Evolutionary conservation across 64 coral and sea anemone species (phyloP).

Genomic region (Trachythela sp.): DNA sequence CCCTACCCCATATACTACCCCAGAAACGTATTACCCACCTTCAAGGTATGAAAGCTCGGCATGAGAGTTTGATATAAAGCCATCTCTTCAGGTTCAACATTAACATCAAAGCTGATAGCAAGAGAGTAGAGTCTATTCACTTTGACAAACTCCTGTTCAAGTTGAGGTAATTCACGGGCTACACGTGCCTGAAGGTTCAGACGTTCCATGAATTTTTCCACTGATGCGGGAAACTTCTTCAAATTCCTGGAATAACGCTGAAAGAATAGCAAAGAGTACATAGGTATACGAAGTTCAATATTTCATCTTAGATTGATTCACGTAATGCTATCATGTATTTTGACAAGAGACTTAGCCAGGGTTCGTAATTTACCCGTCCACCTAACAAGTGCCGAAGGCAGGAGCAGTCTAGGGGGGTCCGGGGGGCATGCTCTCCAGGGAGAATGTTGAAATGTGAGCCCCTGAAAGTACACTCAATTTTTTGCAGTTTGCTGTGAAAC

Average conservation of each 20-base stretch:
- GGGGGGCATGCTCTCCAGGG: too few relatives aligned
- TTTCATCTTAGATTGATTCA: neutral
- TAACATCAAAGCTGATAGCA: slow-evolving; percentile 71
- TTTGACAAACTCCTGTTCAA: slow-evolving; percentile 71
- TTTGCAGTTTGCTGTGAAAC: too few relatives aligned
- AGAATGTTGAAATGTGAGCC: too few relatives aligned
- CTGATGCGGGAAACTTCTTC: slow-evolving; percentile 63
- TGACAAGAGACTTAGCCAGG: too few relatives aligned
- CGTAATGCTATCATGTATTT: too few relatives aligned
- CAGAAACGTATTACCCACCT: slow-evolving; percentile 53
- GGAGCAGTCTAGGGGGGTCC: too few relatives aligned
- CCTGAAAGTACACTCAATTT: too few relatives aligned
- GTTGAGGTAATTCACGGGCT: slow-evolving; percentile 53
- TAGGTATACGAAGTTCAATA: neutral
- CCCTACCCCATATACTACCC: too few relatives aligned
- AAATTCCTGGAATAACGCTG: slow-evolving; percentile 77
- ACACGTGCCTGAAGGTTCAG: slow-evolving; percentile 76
- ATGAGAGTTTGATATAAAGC: slow-evolving; percentile 84
- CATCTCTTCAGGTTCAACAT: slow-evolving; percentile 64
- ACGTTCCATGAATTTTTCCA: slow-evolving; percentile 94
- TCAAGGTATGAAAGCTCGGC: slow-evolving; percentile 93
- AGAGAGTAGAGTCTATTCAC: slow-evolving; percentile 84
- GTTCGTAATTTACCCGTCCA: neutral
- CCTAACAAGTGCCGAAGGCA: too few relatives aligned
- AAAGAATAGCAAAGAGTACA: neutral